Percentiles rank a stretch among this genome's conserved stretches.
Conservation (phyloP, 2,797 vertebrate species). For the Menidia menidia region DNA sequence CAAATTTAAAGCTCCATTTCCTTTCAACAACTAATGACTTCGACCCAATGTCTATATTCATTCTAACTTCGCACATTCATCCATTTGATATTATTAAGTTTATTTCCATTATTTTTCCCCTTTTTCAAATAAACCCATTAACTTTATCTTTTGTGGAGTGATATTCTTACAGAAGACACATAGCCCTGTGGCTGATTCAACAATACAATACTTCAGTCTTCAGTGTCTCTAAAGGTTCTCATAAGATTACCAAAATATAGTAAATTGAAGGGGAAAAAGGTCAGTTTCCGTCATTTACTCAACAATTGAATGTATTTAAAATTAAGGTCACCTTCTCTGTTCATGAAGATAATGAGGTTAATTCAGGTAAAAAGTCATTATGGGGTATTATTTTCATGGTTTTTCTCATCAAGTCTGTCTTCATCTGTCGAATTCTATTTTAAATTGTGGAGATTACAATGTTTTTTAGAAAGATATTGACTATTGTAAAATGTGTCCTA, state of each 20-base stretch:
- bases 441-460: conserved; percentile 1
- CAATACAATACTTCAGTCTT: conserved; percentile 26
- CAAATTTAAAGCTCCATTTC: conserved; percentile 21
- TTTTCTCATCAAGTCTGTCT: conserved; percentile 20
- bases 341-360: conserved; percentile 14
- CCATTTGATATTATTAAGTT: conserved; percentile 20
- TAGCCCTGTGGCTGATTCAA: conserved; percentile 21
- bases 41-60: conserved; percentile 39
- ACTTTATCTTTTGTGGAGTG: conserved; percentile 42
- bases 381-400: conserved; percentile 3
- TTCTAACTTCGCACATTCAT: conserved; percentile 41
- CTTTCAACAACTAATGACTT: conserved; percentile 36
- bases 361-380: conserved; percentile 25
- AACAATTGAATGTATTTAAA: conserved; percentile 15
- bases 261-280: conserved; percentile 20
- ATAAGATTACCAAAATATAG: conserved; percentile 25
- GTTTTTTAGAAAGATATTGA: background rate
- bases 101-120: conserved; percentile 38
- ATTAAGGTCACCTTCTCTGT: conserved; percentile 7
- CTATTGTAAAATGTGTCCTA: background rate
- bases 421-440: background rate
- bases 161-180: conserved; percentile 30
- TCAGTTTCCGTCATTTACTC: conserved; percentile 6
- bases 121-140: conserved; percentile 65
- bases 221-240: conserved; percentile 10